Base-by-base conservation (phyloP, 2,113 vertebrate species). In the Barnardius zonarius region DNA sequence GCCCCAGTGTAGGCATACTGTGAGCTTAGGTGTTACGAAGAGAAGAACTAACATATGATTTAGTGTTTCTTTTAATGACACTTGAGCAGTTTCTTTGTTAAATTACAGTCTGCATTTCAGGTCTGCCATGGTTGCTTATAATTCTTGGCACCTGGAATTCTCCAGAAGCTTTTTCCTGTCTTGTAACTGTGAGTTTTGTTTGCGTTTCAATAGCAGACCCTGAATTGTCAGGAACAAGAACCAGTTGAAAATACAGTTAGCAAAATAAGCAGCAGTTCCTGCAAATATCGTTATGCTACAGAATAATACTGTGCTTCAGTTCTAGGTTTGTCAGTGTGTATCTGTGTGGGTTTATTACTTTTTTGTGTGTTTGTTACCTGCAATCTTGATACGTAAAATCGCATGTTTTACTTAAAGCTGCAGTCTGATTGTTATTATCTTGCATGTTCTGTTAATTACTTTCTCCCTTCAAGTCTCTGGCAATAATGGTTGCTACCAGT, bases 401-500 rank as follows among this genome's bases (percentile, higher is more conserved):
- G 22, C 7, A 4, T 48, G 17, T 51, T 85, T 43, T 62, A 62
- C 17, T 72, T 78, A 78, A 74, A 69, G 14, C 44, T 94, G 33
- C 28, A 13, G 13, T 35, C 14, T 61, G 31, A 41, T 82, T 54
- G 10, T 66, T 30, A 27, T 28, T 10, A 20, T 64, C 9, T 86
- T 92, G 3, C 8, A 12, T 67, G 9, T 77, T 90, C 46, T 62
- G 2, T 72, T 83, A 33, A 89, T 57, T 54, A 6, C 31, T 79
- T 67, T 76, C 55, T 23, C 59, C 7, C 88, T 97, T 95, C 39
- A 39, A 98, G 98, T 97, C 97, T 72, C 97, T 99, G 81, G 97
- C 98, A 17, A 98, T 99, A 86, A 98, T 99, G 98, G 98, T 97
- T 1, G 98, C 98, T 94, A 98, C 98, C 68, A 95, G 97, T 2